Evolutionary conservation across 1,140 invertebrate species (phyloP), one percentile per base, ranked within the genome.

Genomic region (Caenorhabditis brenneri): DNA sequence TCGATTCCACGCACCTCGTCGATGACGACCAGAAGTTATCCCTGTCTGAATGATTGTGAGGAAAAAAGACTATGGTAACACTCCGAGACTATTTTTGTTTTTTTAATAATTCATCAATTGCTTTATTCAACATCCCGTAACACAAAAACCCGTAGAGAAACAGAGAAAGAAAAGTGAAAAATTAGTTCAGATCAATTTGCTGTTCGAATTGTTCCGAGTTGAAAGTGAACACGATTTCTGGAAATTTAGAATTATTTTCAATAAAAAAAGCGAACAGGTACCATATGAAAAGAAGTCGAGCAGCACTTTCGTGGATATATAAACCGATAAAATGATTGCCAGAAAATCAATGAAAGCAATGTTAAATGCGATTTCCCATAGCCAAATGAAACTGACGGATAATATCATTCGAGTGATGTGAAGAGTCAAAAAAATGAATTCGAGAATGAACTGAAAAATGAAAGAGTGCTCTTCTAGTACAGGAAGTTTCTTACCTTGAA

Each of bases 1-100:
- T 74, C 65, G 65, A 42, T 24, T n/a, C 65, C 65, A 22, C 10
- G n/a, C 19, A 15, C 6, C 51, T n/a, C 65, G 65, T 74, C 65
- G 36, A 74, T 74, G 65, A 74, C 65, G 65, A 74, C 36, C 36
- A 42, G 29, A 42, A 74, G 65, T 74, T 74, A 74, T 74, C 65
- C 65, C 65, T 74, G 65, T 74, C 65, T 74, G 65, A 74, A 74
- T 74, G 65, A 74, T 74, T 74, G 65, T 74, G 65, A 74, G 36
- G 65, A 74, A n/a, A 74, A 74, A 74, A 39, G 36, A 74, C 65
- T 74, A 74, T 74, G 65, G 65, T 74, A 74, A 74, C 65, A 74
- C 22, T 74, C 65, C 65, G 65, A 74, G 65, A 74, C 65, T 42
- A 74, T 19, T 42, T 46, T 46, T 74, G 42, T 24, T 0, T 42